Conservation (phyloP, 2,888 invertebrate genomes). For the Acrocera orbiculus region DNA sequence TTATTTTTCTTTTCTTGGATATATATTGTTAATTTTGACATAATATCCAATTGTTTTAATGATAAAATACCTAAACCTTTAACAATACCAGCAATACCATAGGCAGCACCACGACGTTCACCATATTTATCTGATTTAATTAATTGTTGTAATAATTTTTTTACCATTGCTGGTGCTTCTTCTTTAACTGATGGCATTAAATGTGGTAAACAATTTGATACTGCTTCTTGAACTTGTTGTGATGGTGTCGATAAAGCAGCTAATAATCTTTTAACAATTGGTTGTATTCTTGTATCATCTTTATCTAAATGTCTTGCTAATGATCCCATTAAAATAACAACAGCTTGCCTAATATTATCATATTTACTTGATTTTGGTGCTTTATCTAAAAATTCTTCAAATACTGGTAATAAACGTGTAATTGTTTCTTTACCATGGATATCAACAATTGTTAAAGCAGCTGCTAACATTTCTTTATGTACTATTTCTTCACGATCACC, state of each 20-base stretch:
- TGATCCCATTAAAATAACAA: slow-evolving; percentile 93
- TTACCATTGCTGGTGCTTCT: slow-evolving; percentile 74
- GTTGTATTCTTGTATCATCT: slow-evolving; percentile 73
- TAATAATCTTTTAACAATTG: slow-evolving; percentile 82
- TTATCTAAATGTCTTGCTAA: slow-evolving; percentile 90
- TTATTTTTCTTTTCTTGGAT: slow-evolving; percentile 96
- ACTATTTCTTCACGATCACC: slow-evolving; percentile 71
- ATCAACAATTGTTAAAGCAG: slow-evolving; percentile 83
- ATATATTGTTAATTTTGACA: slow-evolving; percentile 80
- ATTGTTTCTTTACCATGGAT: slow-evolving; percentile 76
- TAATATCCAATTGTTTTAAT: slow-evolving; percentile 87
- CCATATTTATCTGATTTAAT: slow-evolving; percentile 87
- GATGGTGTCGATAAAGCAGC: slow-evolving; percentile 90
- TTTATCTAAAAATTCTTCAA: slow-evolving; percentile 83
- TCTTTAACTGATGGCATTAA: slow-evolving; percentile 83
- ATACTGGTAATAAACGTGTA: slow-evolving; percentile 67
- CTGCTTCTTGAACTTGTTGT: slow-evolving; percentile 95
- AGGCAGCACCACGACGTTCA: slow-evolving; percentile 73
- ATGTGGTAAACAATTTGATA: slow-evolving; percentile 88
- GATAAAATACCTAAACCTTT: slow-evolving; percentile 94
- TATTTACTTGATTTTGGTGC: slow-evolving; percentile 79
- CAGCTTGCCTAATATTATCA: slow-evolving; percentile 88
- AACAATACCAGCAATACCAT: slow-evolving; percentile 89
- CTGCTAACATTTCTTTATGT: slow-evolving; percentile 78
- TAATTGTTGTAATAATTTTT: slow-evolving; percentile 69